These are phyloP conservation scores for Phoxinus dragarum DNA, from an alignment of 2,797 vertebrate species.

Conservation along the genomic window DNA sequence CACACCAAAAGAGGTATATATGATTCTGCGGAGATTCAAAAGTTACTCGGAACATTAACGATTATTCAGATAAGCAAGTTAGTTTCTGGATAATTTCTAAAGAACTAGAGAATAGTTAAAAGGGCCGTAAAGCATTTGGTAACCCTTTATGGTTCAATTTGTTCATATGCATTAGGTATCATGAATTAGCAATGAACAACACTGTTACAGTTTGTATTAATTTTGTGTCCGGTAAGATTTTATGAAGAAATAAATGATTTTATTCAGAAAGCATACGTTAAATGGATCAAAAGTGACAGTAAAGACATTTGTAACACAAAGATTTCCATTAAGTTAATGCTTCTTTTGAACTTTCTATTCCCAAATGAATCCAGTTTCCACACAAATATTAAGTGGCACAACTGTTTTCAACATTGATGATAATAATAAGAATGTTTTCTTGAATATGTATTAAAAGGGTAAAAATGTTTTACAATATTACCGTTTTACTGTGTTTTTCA, in stretches of 20 bases:
- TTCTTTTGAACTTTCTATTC: not conserved
- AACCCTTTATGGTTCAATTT: not conserved
- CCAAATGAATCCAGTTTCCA: not conserved
- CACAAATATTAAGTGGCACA: not conserved
- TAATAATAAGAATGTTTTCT: not conserved
- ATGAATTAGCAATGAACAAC: not conserved
- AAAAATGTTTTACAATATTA: not conserved
- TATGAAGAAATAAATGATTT: not conserved
- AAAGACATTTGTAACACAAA: not conserved
- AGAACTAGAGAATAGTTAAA: not conserved
- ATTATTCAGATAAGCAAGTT: not conserved
- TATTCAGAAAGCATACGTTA: not conserved
- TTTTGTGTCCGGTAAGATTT: not conserved
- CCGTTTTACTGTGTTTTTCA: not conserved
- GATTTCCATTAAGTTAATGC: not conserved
- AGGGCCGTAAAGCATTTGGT: not conserved
- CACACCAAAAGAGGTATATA: not conserved
- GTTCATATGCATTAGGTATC: not conserved
- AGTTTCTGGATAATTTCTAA: not conserved
- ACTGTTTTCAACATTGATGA: not conserved
- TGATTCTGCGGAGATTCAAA: not conserved
- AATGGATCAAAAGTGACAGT: not conserved
- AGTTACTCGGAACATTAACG: not conserved
- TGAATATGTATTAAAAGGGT: not conserved
- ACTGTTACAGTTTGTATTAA: not conserved